These are phyloP conservation scores for Venturia canescens DNA, from an alignment of 1,140 invertebrate genomes.

Conservation along the genomic window DNA sequence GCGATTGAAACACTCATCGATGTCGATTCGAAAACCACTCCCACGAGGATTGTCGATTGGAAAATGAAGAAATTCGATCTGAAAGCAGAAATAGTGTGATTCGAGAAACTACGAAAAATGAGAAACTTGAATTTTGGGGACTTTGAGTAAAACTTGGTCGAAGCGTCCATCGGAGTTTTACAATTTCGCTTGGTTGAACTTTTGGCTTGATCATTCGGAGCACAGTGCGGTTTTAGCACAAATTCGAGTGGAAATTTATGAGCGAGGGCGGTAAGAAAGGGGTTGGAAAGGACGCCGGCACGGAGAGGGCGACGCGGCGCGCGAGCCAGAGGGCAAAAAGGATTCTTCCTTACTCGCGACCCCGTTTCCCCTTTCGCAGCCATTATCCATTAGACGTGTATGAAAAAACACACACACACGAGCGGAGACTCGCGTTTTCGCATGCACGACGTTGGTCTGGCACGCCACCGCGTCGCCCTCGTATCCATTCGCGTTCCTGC, in stretches of 20 bases:
- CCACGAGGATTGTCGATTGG: no score
- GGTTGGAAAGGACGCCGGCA: slow-evolving; percentile 1
- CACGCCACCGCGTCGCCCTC: slow-evolving; percentile 11
- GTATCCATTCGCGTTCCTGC: neutral
- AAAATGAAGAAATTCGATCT: no score
- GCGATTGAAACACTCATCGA: no score
- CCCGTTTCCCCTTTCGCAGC: neutral
- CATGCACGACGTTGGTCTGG: neutral
- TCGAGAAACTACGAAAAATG: no score
- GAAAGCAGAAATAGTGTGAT: no score
- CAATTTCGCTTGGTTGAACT: no score
- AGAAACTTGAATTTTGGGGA: no score
- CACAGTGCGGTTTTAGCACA: no score
- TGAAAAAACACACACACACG: neutral
- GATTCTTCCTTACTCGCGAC: neutral
- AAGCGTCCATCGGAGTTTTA: no score
- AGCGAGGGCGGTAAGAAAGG: neutral
- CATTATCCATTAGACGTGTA: neutral
- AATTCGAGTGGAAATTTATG: neutral
- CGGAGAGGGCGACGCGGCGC: neutral
- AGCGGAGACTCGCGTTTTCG: neutral
- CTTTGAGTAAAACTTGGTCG: no score
- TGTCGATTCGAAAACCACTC: no score
- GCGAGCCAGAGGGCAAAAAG: slow-evolving; percentile 1
- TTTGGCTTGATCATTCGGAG: no score